Evolutionary conservation across 2,888 invertebrate genomes (phyloP).

Genomic region (Tolmerus cingulatus): DNA sequence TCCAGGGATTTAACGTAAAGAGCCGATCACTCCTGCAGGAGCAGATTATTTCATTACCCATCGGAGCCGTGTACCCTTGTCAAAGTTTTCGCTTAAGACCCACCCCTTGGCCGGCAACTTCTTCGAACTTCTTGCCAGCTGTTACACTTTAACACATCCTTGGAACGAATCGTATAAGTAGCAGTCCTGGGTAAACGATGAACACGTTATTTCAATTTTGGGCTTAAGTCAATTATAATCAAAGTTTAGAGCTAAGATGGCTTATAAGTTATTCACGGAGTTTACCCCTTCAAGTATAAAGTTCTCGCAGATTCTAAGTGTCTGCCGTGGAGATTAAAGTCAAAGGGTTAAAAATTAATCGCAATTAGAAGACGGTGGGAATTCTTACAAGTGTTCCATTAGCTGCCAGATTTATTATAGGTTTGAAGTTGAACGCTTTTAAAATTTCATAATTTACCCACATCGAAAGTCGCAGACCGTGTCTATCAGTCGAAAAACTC

Average conservation of each 20-base stretch:
- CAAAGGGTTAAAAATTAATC: constrained; percentile 38
- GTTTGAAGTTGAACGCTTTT: background rate
- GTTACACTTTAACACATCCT: constrained; percentile 40
- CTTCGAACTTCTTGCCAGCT: constrained; percentile 4
- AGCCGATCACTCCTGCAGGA: background rate
- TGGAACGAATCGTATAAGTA: constrained; percentile 32
- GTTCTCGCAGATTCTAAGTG: background rate
- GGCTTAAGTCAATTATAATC: constrained; percentile 63
- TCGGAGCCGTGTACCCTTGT: background rate
- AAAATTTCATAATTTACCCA: background rate
- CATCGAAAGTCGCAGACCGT: background rate
- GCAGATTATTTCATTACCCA: constrained; percentile 15
- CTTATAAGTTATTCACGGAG: constrained; percentile 35
- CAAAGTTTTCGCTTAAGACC: background rate
- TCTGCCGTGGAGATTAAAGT: constrained; percentile 28
- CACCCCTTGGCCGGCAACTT: background rate
- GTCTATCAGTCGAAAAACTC: background rate
- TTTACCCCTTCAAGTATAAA: background rate
- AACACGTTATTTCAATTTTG: constrained; percentile 64
- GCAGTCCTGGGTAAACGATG: constrained; percentile 49
- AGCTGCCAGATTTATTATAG: constrained; percentile 26
- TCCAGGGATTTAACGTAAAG: background rate
- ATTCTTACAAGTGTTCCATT: constrained; percentile 41
- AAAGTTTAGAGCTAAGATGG: constrained; percentile 44
- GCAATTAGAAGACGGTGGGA: constrained; percentile 37